These are phyloP conservation scores for Drosophila suzukii DNA, from an alignment of 1,140 invertebrate genomes.

Conservation along the genomic window DNA sequence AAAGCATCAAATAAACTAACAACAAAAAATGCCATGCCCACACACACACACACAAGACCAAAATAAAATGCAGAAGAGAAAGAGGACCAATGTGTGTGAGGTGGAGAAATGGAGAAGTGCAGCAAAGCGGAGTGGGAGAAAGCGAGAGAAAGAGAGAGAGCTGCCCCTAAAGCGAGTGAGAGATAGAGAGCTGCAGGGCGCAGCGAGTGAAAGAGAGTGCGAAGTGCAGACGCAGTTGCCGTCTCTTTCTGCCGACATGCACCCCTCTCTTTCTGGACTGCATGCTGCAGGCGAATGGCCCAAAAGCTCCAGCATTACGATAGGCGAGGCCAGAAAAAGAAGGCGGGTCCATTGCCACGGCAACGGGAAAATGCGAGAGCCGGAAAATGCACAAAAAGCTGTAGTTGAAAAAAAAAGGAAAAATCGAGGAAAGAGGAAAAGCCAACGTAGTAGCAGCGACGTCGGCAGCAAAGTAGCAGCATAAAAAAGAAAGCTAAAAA, in stretches of 20 bases:
- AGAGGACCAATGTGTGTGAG: neutral
- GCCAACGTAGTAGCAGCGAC: constrained; percentile 31
- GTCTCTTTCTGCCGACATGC: constrained; percentile 15
- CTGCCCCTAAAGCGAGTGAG: constrained; percentile 9
- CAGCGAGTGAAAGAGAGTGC: constrained; percentile 21
- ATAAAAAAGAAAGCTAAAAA: constrained; percentile 18
- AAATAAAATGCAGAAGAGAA: constrained; percentile 7
- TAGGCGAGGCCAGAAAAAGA: constrained; percentile 75
- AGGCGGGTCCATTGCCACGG: constrained; percentile 78
- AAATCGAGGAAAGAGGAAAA: constrained; percentile 18
- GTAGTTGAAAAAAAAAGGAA: constrained; percentile 26
- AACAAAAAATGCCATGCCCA: constrained; percentile 18
- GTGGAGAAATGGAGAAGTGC: constrained; percentile 13
- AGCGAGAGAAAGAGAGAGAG: constrained; percentile 7
- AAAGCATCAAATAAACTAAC: constrained; percentile 46
- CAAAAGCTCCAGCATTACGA: constrained; percentile 60
- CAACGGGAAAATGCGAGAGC: constrained; percentile 57
- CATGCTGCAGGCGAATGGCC: constrained; percentile 50
- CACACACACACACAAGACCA: constrained; percentile 10
- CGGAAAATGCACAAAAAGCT: constrained; percentile 63
- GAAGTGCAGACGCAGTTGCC: constrained; percentile 27
- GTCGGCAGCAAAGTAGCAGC: constrained; percentile 28
- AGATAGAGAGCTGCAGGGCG: constrained; percentile 4
- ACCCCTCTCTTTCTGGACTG: constrained; percentile 43
- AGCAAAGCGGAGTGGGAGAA: constrained; percentile 13